These are phyloP conservation scores for Spodoptera frugiperda DNA, from an alignment of 1,140 invertebrate species.

Conservation along the genomic window DNA sequence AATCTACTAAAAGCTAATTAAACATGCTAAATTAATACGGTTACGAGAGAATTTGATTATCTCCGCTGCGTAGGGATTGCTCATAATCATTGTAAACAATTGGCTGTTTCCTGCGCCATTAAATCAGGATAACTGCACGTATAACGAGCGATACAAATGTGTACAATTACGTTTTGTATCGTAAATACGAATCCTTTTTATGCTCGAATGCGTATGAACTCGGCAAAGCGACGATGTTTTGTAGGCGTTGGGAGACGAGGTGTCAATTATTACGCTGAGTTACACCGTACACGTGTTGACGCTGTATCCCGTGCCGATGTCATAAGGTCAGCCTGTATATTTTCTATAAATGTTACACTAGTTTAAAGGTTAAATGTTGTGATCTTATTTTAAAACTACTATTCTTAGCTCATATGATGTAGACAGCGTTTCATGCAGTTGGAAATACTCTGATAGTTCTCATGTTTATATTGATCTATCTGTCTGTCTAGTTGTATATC, in stretches of 20 bases:
- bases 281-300: conserved; percentile 9
- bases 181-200: conserved; percentile 43
- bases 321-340: conserved; percentile 34
- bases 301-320: conserved; percentile 13
- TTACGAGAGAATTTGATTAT: conserved; percentile 1
- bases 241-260: not conserved
- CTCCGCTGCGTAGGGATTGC: conserved; percentile 2
- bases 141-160: conserved; percentile 22
- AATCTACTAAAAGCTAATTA: not conserved
- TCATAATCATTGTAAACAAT: conserved; percentile 48
- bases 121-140: conserved; percentile 44
- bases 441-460: too few species aligned
- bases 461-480: too few species aligned
- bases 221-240: not conserved
- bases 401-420: not conserved
- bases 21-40: conserved; percentile 7
- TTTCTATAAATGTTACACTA: not conserved
- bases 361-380: conserved; percentile 13
- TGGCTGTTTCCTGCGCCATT: conserved; percentile 41
- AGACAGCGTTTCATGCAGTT: too few species aligned
- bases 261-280: conserved; percentile 35
- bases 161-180: conserved; percentile 46
- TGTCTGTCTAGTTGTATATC: too few species aligned
- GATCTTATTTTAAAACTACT: not conserved
- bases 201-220: conserved; percentile 16